phyloP scores from a whole-genome alignment of 2,888 invertebrate species.

The Agonopterix heracliana region DNA sequence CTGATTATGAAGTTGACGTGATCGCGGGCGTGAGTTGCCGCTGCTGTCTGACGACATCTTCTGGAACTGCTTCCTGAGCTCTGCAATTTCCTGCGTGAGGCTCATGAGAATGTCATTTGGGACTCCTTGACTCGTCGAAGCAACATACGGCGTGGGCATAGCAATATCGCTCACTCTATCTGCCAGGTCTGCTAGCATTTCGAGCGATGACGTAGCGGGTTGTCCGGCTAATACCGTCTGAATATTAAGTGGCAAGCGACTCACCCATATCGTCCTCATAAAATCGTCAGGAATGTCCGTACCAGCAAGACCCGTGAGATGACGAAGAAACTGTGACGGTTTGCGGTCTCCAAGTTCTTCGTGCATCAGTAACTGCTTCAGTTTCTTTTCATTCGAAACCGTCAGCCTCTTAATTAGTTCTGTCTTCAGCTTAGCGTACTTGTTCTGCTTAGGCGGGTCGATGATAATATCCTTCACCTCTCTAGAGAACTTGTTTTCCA shows the following conservation, averaged over 20 bases:
- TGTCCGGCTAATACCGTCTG: constrained; percentile 11
- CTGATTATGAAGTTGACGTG: background rate
- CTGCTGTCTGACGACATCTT: background rate
- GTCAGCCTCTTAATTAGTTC: constrained; percentile 14
- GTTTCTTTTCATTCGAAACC: constrained; percentile 12
- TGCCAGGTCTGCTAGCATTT: constrained; percentile 8
- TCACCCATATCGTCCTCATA: constrained; percentile 11
- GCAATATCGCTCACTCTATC: constrained; percentile 11
- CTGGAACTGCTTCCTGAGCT: background rate
- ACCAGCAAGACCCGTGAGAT: constrained; percentile 14
- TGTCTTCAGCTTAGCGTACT: constrained; percentile 13
- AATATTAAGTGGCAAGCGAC: constrained; percentile 8
- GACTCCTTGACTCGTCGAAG: background rate
- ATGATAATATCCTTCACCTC: constrained; percentile 12
- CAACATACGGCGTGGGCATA: constrained; percentile 1
- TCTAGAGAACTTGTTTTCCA: constrained; percentile 8
- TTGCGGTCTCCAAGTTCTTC: constrained; percentile 18
- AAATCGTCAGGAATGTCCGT: constrained; percentile 10
- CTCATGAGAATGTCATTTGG: background rate
- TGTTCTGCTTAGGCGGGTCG: constrained; percentile 1
- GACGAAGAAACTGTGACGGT: constrained; percentile 17
- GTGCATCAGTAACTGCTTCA: constrained; percentile 16
- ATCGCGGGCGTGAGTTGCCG: background rate
- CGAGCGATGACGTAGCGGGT: constrained; percentile 1
- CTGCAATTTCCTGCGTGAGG: background rate